Evolutionary conservation across 2,888 invertebrate genomes (phyloP).

Genomic region (Monopis laevigella): DNA sequence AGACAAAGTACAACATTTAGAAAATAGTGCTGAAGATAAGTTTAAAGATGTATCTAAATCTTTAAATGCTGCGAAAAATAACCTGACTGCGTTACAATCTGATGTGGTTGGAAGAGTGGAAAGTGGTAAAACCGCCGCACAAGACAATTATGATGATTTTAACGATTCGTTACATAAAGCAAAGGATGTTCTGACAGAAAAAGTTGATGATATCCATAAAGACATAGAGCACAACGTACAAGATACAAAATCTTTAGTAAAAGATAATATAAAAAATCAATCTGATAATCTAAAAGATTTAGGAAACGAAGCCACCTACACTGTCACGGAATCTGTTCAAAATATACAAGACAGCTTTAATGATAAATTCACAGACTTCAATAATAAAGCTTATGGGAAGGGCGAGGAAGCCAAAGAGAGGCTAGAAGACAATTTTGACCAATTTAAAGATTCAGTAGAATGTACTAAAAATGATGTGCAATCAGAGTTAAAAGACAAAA

Average conservation of each 20-base stretch:
- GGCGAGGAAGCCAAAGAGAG: constrained; percentile 30
- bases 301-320: not conserved
- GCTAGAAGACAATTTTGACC: not conserved
- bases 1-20: constrained; percentile 30
- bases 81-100: constrained; percentile 28
- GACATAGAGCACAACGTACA: constrained; percentile 1
- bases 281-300: not conserved
- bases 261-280: not conserved
- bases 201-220: constrained; percentile 25
- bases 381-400: constrained; percentile 28
- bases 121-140: constrained; percentile 25
- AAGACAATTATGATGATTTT: constrained; percentile 40
- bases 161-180: constrained; percentile 34
- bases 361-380: constrained; percentile 34
- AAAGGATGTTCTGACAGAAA: constrained; percentile 31
- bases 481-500: constrained; percentile 48
- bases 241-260: not conserved
- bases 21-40: constrained; percentile 28
- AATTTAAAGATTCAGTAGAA: constrained; percentile 25
- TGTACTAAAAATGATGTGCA: constrained; percentile 37
- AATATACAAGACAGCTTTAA: not conserved
- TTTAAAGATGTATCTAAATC: constrained; percentile 32
- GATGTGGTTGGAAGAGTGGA: constrained; percentile 31
- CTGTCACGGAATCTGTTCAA: constrained; percentile 18
- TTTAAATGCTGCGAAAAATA: constrained; percentile 29